Evolutionary conservation across 1,140 invertebrate species (phyloP).

Genomic region (Drosophila punjabiensis): DNA sequence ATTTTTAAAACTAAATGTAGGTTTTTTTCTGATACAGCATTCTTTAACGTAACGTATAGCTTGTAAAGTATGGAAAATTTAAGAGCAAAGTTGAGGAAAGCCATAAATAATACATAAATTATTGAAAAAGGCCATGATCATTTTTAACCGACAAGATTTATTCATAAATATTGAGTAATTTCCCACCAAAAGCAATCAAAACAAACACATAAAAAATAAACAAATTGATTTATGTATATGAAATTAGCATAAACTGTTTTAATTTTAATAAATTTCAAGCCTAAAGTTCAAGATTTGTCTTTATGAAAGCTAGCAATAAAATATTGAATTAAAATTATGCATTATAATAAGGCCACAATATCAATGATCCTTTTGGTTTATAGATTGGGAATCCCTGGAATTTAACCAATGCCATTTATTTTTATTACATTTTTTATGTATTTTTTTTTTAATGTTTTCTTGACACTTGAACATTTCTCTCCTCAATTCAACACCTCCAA

Average conservation of each 20-base stretch:
- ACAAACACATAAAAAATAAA: not conserved
- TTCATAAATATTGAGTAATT: not conserved
- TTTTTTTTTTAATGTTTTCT: not conserved
- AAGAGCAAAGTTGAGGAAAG: not conserved
- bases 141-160: not conserved
- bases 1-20: no score
- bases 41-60: no score
- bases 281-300: not conserved
- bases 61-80: no score
- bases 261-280: not conserved
- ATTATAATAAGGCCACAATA: not conserved
- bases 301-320: not conserved
- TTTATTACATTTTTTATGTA: not conserved
- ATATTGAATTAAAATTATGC: not conserved
- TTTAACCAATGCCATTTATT: not conserved
- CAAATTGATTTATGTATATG: not conserved
- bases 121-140: not conserved
- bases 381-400: slow-evolving; percentile 1
- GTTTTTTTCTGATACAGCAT: no score
- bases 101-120: not conserved
- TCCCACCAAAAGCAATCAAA: not conserved
- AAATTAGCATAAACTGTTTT: not conserved
- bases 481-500: slow-evolving; percentile 16
- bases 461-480: slow-evolving; percentile 1
- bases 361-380: not conserved